Base-by-base conservation (phyloP, 2,888 invertebrate species). In the Spatulosminthurus flaviceps region DNA sequence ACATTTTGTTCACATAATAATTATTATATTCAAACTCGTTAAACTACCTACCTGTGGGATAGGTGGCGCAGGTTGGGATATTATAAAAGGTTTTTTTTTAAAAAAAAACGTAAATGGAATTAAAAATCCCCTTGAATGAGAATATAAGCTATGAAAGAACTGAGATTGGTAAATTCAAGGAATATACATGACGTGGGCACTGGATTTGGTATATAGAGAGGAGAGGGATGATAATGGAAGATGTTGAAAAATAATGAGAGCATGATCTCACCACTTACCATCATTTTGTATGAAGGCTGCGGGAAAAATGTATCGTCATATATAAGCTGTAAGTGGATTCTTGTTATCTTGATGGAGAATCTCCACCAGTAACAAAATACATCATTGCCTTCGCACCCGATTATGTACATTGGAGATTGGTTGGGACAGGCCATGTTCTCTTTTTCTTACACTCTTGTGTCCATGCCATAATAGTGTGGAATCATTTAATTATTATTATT, bases 291-390 rank as follows among this genome's bases (percentile, higher is more conserved):
- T n/a, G 64, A 61, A 34, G 21, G 19, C 5, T 51, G 7, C 5
- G 5, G 51, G n/a, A 51, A 64, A 74, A 61, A 24, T 41, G 75
- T 75, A 75, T 64, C 64, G 64, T 66, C 75, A 66, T 75, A n/a
- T n/a, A 61, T n/a, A 13, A 26, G 26, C 64, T 64, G 60, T 75
- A 75, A 75, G 75, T 75, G 64, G 75, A 66, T 66, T 75, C 75
- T 75, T 24, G 29, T 75, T 75, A 75, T 75, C 75, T 75, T 75
- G 75, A 75, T 75, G 42, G 75, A 66, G 64, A 66, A 66, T 75
- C 75, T 75, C 66, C 24, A 66, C 43, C 64, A 61, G 75, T 41
- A n/a, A 66, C 41, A 66, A 75, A 26, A 73, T 64, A 64, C 26
- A 26, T 64, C 13, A 11, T 64, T 51, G 51, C 51, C 64, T 21